These are phyloP conservation scores for Psittacula derbiana DNA, from an alignment of 2,797 vertebrate species.

Conservation along the genomic window DNA sequence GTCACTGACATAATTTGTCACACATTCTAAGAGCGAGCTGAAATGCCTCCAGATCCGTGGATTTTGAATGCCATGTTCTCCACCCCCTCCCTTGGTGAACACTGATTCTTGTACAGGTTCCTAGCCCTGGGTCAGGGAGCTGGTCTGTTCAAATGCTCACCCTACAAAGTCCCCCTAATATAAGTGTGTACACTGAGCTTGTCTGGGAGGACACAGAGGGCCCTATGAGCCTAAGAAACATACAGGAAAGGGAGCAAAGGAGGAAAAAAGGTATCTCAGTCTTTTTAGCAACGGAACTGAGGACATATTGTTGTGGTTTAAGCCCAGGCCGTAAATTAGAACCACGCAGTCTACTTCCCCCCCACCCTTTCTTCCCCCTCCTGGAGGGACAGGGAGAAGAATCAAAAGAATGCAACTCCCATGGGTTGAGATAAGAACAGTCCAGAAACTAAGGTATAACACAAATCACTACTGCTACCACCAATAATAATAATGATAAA, in stretches of 20 bases:
- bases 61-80: background rate
- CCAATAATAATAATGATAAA: too few species aligned
- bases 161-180: background rate
- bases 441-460: too few species aligned
- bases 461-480: too few species aligned
- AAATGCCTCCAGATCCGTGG: background rate
- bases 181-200: background rate
- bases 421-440: too few species aligned
- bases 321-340: too few species aligned
- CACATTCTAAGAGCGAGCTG: rapidly evolving
- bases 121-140: too few species aligned
- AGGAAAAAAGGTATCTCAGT: background rate
- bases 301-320: background rate
- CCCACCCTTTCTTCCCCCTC: too few species aligned
- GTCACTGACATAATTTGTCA: too few species aligned
- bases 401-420: too few species aligned
- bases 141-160: too few species aligned
- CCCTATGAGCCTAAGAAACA: background rate
- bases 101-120: background rate
- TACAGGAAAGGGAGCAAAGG: background rate
- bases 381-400: too few species aligned
- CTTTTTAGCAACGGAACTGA: background rate
- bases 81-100: background rate
- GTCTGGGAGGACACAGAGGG: background rate
- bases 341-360: too few species aligned